These are phyloP conservation scores for Takifugu rubripes DNA, from an alignment of 2,797 vertebrate genomes.

Conservation along the genomic window DNA sequence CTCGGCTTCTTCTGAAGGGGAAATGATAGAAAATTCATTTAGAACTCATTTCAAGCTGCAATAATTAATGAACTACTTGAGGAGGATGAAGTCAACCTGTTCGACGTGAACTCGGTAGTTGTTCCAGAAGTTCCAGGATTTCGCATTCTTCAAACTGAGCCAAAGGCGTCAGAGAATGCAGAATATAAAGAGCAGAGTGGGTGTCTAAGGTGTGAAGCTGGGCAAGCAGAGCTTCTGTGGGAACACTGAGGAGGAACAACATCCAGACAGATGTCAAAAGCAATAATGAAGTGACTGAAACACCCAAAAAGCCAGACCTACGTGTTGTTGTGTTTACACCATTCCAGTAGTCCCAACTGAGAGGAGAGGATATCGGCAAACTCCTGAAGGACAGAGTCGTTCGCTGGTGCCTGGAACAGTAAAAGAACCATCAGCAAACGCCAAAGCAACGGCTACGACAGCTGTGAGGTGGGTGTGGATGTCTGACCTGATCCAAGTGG, in stretches of 20 bases:
- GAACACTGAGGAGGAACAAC: conserved; percentile 65
- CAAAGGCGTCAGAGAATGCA: conserved; percentile 89
- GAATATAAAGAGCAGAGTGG: conserved; percentile 88
- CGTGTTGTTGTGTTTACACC: conserved; percentile 88
- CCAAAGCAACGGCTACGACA: not conserved
- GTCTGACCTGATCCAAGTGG: conserved; percentile 82
- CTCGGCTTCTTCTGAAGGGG: conserved; percentile 55
- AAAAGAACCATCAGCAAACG: not conserved
- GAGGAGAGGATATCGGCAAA: conserved; percentile 84
- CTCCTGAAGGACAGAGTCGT: conserved; percentile 84
- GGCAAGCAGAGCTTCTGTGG: conserved; percentile 79
- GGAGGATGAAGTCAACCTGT: conserved; percentile 41
- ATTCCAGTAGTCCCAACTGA: conserved; percentile 88
- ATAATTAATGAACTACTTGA: not conserved
- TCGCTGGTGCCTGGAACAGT: conserved; percentile 71
- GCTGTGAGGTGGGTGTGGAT: not conserved
- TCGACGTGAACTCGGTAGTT: conserved; percentile 62
- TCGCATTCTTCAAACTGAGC: conserved; percentile 82
- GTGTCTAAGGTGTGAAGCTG: conserved; percentile 88
- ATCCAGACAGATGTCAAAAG: not conserved
- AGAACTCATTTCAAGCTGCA: too few species aligned
- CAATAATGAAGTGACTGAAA: not conserved
- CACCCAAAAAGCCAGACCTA: conserved; percentile 52
- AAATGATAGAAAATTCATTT: not conserved
- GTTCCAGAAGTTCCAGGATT: conserved; percentile 86